phyloP scores from a whole-genome alignment of 2,797 vertebrate species.

The Sebastes glaucus region DNA sequence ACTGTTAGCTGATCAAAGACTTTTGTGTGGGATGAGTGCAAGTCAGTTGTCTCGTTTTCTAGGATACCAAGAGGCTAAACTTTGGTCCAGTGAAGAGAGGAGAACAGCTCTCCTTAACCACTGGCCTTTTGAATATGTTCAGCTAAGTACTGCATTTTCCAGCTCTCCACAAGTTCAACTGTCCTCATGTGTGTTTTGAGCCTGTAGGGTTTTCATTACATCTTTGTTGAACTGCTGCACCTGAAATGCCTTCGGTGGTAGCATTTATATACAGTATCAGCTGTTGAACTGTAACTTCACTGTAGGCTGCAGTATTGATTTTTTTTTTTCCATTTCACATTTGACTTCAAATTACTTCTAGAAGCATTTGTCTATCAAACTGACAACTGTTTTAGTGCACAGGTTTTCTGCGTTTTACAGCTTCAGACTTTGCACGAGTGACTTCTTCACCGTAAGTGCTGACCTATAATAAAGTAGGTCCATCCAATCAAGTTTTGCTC shows the following conservation, averaged over 20 bases:
- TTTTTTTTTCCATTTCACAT: conserved; percentile 31
- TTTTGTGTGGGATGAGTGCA: conserved; percentile 13
- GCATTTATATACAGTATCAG: conserved; percentile 7
- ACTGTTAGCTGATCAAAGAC: conserved; percentile 4
- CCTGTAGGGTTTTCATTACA: conserved; percentile 23
- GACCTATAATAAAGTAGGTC: neutral
- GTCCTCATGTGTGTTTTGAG: neutral
- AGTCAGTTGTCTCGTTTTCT: neutral
- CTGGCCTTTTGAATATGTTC: conserved; percentile 8
- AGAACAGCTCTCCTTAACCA: neutral
- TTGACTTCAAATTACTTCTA: conserved; percentile 15
- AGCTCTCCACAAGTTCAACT: conserved; percentile 10
- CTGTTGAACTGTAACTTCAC: conserved; percentile 29
- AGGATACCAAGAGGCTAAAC: conserved; percentile 3
- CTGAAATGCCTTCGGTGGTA: conserved; percentile 23
- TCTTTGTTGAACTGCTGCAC: conserved; percentile 23
- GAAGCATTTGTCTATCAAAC: conserved; percentile 14
- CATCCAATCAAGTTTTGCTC: neutral
- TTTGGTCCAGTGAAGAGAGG: neutral
- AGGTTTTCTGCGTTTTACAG: neutral
- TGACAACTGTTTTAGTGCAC: neutral
- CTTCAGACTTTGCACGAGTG: neutral
- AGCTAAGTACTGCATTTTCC: conserved; percentile 14
- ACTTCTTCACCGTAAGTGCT: neutral
- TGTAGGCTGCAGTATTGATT: conserved; percentile 39